Base-by-base conservation (phyloP, 2,797 vertebrate genomes). In the Monodelphis domestica region DNA sequence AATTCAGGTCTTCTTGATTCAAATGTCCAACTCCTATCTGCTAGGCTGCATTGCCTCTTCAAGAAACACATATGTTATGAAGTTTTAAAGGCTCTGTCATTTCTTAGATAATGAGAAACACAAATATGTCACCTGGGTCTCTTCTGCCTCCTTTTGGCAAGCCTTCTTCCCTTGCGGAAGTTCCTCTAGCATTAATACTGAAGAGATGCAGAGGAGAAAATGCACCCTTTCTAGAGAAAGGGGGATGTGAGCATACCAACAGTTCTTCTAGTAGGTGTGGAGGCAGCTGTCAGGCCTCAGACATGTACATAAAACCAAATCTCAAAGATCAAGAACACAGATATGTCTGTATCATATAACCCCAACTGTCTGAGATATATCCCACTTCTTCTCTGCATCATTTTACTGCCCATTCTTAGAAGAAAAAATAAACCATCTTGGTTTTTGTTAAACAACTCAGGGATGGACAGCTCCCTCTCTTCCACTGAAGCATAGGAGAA, bases 261-360 rank as follows among this genome's bases (percentile, higher is more conserved):
- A 97, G 96, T 96, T 97, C 94, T 95, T 95, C 70, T 57, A 89
- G 78, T 95, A 96, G 95, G 94, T 95, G 95, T 95, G 98, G 97
- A 97, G 94, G 84, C 63, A 97, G 97, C 93, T 96, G 84, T 51
- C 29, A 14, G 55, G 9, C 84, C 92, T 38, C 97, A 96, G 95
- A 95, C 59, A 28, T 91, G 78, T 94, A 90, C 90, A 96, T 78
- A 94, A 90, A 96, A 95, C 89, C 95, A 95, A 90, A 94, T 93
- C 94, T 90, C 92, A 92, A 92, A 96, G 94, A 57, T 96, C 90
- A 89, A 89, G 94, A 91, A 26, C 63, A 78, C n/a, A 91, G 94
- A 94, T 89, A 56, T 54, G 3, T 0, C 89, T 2, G 33, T 91
- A 91, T 94, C 51, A 38, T 87, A 30, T 94, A 92, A 91, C n/a